Conservation (phyloP, 2,113 vertebrate species). For the Irena cyanogastra region DNA sequence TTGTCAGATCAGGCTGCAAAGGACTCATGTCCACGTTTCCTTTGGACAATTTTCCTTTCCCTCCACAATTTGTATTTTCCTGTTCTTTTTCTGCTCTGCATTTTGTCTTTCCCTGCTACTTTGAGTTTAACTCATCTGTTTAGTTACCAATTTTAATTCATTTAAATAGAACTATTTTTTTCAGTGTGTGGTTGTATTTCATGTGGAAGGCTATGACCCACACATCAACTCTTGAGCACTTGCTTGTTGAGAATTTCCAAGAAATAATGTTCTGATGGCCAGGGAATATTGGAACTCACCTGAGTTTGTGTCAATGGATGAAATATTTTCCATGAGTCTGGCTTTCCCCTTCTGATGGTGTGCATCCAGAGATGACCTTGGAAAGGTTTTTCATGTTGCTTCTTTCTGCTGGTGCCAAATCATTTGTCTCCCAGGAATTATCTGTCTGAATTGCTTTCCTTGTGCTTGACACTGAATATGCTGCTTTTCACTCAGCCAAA, state of each 20-base stretch:
- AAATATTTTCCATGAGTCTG: neutral
- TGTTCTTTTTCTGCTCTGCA: neutral
- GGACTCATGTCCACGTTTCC: neutral
- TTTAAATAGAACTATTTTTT: neutral
- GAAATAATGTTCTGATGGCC: neutral
- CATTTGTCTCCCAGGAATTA: neutral
- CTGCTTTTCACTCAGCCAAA: neutral
- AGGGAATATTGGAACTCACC: neutral
- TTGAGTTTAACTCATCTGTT: neutral
- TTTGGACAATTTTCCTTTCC: neutral
- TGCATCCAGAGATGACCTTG: neutral
- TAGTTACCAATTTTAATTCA: neutral
- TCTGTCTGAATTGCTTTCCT: neutral
- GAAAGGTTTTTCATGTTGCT: neutral
- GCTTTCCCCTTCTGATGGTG: neutral
- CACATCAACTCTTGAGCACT: neutral
- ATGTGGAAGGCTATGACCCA: accelerated
- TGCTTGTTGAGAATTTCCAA: neutral
- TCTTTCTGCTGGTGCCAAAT: neutral
- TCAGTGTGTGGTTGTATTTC: neutral
- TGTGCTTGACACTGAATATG: neutral
- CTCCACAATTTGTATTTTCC: neutral
- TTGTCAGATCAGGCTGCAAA: neutral
- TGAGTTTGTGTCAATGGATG: neutral
- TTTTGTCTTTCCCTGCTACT: neutral